Percentiles rank a stretch among this genome's conserved stretches.
These are phyloP conservation scores for Actenoides lindsayi DNA, from an alignment of 2,113 vertebrate genomes.

Conservation along the genomic window DNA sequence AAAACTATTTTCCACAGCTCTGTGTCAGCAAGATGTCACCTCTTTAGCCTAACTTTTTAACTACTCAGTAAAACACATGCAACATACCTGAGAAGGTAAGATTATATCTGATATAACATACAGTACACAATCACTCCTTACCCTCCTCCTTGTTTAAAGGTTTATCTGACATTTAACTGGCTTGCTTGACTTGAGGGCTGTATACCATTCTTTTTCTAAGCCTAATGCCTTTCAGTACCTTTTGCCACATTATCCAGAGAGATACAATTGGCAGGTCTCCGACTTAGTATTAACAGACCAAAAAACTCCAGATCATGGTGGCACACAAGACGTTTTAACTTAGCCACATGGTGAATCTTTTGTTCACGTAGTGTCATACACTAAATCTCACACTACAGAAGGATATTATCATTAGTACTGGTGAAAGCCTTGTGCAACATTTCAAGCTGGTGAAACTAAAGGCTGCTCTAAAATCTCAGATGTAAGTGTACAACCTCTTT, in stretches of 20 bases:
- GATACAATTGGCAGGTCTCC: not conserved
- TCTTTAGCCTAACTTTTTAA: not conserved
- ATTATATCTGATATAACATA: not conserved
- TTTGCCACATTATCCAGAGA: not conserved
- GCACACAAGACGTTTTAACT: not conserved
- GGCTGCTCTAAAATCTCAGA: not conserved
- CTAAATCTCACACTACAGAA: not conserved
- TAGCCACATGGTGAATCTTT: not conserved
- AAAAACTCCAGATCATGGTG: not conserved
- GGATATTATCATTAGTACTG: not conserved
- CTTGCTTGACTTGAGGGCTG: not conserved
- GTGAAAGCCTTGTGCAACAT: not conserved
- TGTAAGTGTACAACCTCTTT: not conserved
- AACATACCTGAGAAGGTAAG: not conserved
- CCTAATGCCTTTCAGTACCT: not conserved
- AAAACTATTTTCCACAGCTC: not conserved
- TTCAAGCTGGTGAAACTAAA: not conserved
- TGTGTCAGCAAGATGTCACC: not conserved
- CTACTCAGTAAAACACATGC: not conserved
- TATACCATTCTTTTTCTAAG: not conserved
- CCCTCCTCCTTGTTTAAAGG: not conserved
- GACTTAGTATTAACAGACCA: not conserved
- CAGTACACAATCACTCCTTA: not conserved
- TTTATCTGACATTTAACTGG: not conserved
- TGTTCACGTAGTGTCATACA: fast-evolving